Conservation (phyloP, 2,888 invertebrate species). For the Dendrolimus pini region DNA sequence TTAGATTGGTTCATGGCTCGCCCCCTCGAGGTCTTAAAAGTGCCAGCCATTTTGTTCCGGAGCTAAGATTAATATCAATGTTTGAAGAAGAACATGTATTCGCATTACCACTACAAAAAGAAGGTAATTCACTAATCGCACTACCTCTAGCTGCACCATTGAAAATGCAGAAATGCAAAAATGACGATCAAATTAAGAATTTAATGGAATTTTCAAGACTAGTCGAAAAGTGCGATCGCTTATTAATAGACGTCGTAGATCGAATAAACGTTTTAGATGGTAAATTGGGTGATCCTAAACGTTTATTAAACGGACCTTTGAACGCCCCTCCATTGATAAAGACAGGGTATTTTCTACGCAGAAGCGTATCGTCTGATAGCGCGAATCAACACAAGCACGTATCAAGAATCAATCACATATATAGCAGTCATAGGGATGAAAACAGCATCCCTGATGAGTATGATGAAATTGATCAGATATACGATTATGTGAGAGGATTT, state of each 20-base stretch:
- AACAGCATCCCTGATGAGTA: slow-evolving; percentile 87
- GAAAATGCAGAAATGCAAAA: slow-evolving; percentile 88
- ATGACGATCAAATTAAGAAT: slow-evolving; percentile 86
- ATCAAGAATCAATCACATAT: slow-evolving; percentile 69
- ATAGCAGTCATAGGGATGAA: slow-evolving; percentile 79
- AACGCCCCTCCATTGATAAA: slow-evolving; percentile 67
- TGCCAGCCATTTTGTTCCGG: slow-evolving; percentile 88
- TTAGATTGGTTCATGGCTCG: slow-evolving; percentile 93
- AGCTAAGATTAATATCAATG: slow-evolving; percentile 87
- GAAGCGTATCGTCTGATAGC: slow-evolving; percentile 87
- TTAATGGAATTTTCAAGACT: slow-evolving; percentile 86
- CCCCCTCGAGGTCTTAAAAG: slow-evolving; percentile 90
- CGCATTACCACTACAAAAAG: slow-evolving; percentile 88
- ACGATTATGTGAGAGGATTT: slow-evolving; percentile 95
- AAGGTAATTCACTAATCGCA: slow-evolving; percentile 85
- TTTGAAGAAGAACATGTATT: slow-evolving; percentile 92
- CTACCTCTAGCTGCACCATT: slow-evolving; percentile 91
- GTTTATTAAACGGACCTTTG: slow-evolving; percentile 58
- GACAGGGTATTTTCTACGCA: slow-evolving; percentile 83
- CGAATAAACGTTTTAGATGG: slow-evolving; percentile 88
- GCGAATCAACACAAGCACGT: slow-evolving; percentile 76
- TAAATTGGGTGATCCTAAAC: slow-evolving; percentile 82
- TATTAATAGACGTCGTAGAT: slow-evolving; percentile 86
- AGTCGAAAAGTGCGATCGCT: slow-evolving; percentile 85
- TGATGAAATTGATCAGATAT: slow-evolving; percentile 97